phyloP scores from a whole-genome alignment of 2,113 vertebrate species.

The Triplophysa dalaica region DNA sequence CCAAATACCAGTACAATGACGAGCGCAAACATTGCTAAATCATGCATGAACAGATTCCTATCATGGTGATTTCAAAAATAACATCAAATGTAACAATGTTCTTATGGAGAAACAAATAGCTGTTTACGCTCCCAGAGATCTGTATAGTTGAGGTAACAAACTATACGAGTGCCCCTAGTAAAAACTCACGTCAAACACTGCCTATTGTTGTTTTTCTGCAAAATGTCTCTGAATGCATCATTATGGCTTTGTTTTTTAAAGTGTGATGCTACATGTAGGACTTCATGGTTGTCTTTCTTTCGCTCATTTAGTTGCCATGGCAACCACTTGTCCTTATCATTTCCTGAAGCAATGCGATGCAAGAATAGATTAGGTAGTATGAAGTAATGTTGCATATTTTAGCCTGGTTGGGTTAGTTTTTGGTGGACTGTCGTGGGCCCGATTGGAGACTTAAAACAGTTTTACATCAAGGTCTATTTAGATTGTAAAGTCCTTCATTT shows the following conservation, averaged over 20 bases:
- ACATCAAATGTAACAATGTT: too few relatives aligned
- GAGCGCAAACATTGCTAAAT: too few relatives aligned
- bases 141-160: neutral
- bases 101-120: neutral
- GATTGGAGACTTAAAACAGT: neutral
- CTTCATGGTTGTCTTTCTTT: constrained; percentile 30
- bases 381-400: constrained; percentile 4
- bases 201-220: neutral
- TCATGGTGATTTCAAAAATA: too few relatives aligned
- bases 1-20: too few relatives aligned
- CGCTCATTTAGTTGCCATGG: constrained; percentile 60
- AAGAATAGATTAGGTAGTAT: constrained; percentile 30
- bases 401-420: neutral
- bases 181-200: neutral
- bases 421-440: neutral
- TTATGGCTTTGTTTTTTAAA: neutral
- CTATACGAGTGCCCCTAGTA: neutral
- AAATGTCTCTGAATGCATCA: neutral
- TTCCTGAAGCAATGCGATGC: constrained; percentile 43
- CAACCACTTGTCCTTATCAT: constrained; percentile 53
- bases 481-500: neutral
- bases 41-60: too few relatives aligned
- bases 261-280: constrained; percentile 9
- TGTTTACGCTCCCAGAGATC: neutral
- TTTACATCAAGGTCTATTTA: neutral